phyloP scores from a whole-genome alignment of 2,797 vertebrate genomes.

The Sphenopsis melanotis region DNA sequence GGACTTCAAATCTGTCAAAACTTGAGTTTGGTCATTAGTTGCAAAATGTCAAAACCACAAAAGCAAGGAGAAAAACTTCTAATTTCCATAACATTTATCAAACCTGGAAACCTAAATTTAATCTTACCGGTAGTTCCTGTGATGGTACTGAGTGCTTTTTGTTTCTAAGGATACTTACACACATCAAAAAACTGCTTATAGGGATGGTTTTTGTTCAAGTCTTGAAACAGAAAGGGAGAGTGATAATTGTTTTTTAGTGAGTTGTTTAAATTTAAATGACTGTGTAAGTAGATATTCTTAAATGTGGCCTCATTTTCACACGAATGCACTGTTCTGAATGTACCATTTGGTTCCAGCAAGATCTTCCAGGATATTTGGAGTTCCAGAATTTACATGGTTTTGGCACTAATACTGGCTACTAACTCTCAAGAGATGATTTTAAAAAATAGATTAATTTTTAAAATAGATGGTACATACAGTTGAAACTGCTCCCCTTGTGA shows the following conservation, averaged over 20 bases:
- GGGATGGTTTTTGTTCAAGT: background rate
- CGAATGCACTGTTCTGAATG: background rate
- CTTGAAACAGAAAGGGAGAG: background rate
- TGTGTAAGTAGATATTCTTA: background rate
- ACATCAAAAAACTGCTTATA: background rate
- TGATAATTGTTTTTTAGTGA: background rate
- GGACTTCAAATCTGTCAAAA: background rate
- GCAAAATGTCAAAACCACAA: background rate
- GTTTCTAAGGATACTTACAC: background rate
- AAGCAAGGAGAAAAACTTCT: background rate
- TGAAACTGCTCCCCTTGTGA: background rate
- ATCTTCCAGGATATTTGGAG: background rate
- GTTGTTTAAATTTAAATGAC: background rate
- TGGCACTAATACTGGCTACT: background rate
- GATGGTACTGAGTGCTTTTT: accelerated
- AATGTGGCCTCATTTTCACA: background rate
- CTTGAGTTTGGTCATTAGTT: background rate
- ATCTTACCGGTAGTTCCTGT: background rate
- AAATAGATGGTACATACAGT: background rate
- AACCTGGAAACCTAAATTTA: background rate
- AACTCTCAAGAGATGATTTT: background rate
- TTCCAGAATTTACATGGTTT: background rate
- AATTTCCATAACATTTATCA: background rate
- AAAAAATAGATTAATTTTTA: background rate
- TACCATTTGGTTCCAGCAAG: background rate